Evolutionary conservation across 2,888 invertebrate species (phyloP).

Genomic region (Hemicrepidius hirtus): DNA sequence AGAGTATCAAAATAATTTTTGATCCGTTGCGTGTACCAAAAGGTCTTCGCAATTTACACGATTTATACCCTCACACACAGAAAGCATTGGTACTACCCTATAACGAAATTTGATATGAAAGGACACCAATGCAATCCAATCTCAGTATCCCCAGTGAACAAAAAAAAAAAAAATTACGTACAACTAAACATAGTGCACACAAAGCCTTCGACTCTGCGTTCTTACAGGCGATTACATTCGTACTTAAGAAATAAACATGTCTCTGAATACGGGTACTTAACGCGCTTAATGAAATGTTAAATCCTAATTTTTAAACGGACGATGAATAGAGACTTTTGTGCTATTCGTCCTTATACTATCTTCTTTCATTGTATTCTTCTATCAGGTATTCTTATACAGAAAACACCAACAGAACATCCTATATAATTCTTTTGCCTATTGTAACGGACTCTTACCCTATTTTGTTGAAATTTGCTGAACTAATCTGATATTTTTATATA

Average conservation of each 20-base stretch:
- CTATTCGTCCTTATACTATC: constrained; percentile 48
- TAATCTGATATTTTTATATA: constrained; percentile 39
- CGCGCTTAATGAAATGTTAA: constrained; percentile 67
- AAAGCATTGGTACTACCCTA: background rate
- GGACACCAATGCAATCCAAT: constrained; percentile 40
- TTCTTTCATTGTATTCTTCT: constrained; percentile 41
- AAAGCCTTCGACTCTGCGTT: constrained; percentile 49
- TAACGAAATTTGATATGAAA: constrained; percentile 48
- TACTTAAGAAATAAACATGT: constrained; percentile 57
- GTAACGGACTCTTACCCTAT: constrained; percentile 31
- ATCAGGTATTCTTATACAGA: constrained; percentile 45
- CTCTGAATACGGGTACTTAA: constrained; percentile 62
- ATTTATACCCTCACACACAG: too few relatives aligned
- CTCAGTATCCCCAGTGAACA: constrained; percentile 19
- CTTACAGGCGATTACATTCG: constrained; percentile 55
- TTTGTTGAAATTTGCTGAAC: constrained; percentile 40
- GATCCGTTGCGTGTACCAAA: too few relatives aligned
- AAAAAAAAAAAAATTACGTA: constrained; percentile 43
- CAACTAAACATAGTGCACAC: constrained; percentile 43
- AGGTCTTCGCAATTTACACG: too few relatives aligned
- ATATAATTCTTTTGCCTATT: constrained; percentile 33
- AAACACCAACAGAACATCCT: constrained; percentile 43
- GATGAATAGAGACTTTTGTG: constrained; percentile 50
- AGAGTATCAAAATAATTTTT: too few relatives aligned
- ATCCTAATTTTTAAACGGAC: constrained; percentile 63